Evolutionary conservation across 2,797 vertebrate genomes (phyloP).

Genomic region (Scarus forsteni): DNA sequence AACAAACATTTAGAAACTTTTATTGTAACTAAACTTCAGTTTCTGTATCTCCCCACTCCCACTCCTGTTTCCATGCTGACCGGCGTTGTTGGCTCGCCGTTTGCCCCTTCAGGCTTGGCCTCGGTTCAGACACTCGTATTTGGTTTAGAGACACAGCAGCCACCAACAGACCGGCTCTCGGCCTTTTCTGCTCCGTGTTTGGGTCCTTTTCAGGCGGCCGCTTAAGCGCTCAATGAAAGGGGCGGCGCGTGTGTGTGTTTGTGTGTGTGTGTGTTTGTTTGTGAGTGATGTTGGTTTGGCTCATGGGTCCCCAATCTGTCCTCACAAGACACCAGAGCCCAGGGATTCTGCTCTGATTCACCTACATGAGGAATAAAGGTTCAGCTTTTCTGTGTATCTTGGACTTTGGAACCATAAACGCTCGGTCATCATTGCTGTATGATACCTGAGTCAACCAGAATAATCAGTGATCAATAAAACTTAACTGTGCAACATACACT

Average conservation of each 20-base stretch:
- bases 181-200: conserved; percentile 28
- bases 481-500: too few species aligned
- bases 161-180: conserved; percentile 23
- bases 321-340: not conserved
- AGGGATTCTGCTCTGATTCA: not conserved
- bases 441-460: too few species aligned
- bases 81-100: conserved; percentile 9
- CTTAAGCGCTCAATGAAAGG: conserved; percentile 15
- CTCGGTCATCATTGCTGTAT: too few species aligned
- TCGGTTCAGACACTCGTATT: conserved; percentile 69
- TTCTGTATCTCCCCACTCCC: conserved; percentile 2
- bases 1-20: too few species aligned
- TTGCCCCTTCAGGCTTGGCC: conserved; percentile 85
- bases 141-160: conserved; percentile 47
- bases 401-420: too few species aligned
- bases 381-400: too few species aligned
- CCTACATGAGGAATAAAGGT: too few species aligned
- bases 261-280: conserved; percentile 12
- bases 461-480: too few species aligned
- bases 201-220: conserved; percentile 24
- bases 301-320: not conserved
- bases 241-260: conserved; percentile 8
- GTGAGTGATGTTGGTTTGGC: conserved; percentile 2
- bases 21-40: not conserved
- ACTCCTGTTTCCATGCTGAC: conserved; percentile 47